These are phyloP conservation scores for Calypte anna DNA, from an alignment of 2,113 vertebrate species.

Conservation along the genomic window DNA sequence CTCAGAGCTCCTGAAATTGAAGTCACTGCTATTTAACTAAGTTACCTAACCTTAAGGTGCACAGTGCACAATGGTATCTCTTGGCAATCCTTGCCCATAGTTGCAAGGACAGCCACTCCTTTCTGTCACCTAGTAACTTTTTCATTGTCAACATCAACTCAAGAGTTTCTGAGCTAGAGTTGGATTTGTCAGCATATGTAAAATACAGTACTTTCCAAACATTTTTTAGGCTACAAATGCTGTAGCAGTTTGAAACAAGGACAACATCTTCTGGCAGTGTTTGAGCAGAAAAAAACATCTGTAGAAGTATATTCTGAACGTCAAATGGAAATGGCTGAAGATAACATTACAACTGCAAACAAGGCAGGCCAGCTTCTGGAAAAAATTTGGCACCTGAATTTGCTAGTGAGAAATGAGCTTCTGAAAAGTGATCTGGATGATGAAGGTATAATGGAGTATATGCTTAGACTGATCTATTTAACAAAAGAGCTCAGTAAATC, in stretches of 20 bases:
- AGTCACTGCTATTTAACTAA: not conserved
- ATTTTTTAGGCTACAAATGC: not conserved
- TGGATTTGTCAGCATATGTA: not conserved
- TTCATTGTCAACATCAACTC: conserved; percentile 68
- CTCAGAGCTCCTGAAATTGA: not conserved
- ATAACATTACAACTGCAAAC: not conserved
- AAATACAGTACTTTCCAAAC: not conserved
- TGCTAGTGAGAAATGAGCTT: conserved; percentile 6
- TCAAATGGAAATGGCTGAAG: conserved; percentile 56
- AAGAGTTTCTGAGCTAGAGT: conserved; percentile 15
- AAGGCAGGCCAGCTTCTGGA: conserved; percentile 60
- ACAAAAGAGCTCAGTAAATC: conserved; percentile 55
- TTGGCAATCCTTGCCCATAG: not conserved
- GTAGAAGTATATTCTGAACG: not conserved
- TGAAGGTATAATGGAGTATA: not conserved
- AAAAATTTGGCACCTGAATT: conserved; percentile 67
- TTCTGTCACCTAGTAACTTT: conserved; percentile 76
- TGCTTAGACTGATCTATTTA: conserved; percentile 36
- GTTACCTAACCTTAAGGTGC: not conserved
- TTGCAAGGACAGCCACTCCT: conserved; percentile 39
- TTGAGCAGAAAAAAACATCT: not conserved
- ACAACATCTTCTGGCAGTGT: not conserved
- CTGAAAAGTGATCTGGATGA: conserved; percentile 15
- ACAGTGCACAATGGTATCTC: not conserved
- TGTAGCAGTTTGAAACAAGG: not conserved